Evolutionary conservation across 2,113 vertebrate species (phyloP).

Genomic region (Myocastor coypus): DNA sequence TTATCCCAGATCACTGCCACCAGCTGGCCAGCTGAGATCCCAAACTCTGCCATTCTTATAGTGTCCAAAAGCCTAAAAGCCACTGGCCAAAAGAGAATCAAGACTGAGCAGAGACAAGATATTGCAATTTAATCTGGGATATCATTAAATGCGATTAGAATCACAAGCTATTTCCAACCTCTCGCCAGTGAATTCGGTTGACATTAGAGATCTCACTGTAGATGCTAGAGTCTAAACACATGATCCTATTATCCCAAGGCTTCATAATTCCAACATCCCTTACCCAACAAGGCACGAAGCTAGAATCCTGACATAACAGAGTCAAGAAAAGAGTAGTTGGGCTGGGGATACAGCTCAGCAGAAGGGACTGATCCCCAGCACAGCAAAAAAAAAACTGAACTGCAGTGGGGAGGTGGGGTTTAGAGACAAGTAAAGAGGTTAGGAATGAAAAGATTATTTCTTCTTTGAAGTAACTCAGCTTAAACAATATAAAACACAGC

Average conservation of each 20-base stretch:
- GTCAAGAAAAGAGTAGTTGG: background rate
- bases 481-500: constrained; percentile 47
- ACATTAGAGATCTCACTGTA: background rate
- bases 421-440: background rate
- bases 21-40: constrained; percentile 87
- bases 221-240: background rate
- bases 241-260: background rate
- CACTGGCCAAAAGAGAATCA: background rate
- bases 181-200: background rate
- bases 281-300: background rate
- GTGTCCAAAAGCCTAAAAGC: constrained; percentile 39
- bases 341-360: background rate
- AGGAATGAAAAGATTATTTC: constrained; percentile 39
- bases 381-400: background rate
- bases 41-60: constrained; percentile 88
- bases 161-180: background rate
- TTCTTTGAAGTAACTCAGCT: constrained; percentile 26
- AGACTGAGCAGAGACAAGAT: background rate
- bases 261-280: constrained; percentile 27
- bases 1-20: constrained; percentile 93
- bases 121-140: background rate
- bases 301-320: constrained; percentile 9
- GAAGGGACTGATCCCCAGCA: background rate
- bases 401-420: background rate
- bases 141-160: background rate